A percentile compares a stretch with the other conserved stretches of the same genome.
Evolutionary conservation across 2,113 vertebrate species (phyloP).

Genomic region (Hipposideros armiger): DNA sequence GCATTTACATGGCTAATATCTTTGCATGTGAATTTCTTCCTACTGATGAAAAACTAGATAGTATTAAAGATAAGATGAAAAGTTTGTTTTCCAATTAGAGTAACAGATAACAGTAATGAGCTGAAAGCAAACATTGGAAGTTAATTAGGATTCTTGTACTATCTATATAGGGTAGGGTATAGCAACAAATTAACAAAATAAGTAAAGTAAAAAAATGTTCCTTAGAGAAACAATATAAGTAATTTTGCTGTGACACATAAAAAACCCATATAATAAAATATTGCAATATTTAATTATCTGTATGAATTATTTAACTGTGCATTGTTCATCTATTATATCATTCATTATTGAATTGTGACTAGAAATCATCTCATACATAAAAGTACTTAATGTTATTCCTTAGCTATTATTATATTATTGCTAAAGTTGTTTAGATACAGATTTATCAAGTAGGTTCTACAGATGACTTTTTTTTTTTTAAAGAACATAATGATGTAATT

Average conservation of each 20-base stretch:
- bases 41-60: conserved; percentile 48
- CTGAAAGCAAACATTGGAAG: not conserved
- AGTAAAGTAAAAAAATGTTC: not conserved
- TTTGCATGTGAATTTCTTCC: conserved; percentile 59
- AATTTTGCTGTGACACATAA: not conserved
- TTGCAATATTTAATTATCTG: not conserved
- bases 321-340: not conserved
- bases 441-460: not conserved
- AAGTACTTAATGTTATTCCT: not conserved
- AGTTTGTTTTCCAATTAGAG: conserved; percentile 59
- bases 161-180: not conserved
- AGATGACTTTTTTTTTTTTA: not conserved
- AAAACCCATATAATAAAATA: not conserved
- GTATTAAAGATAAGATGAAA: conserved; percentile 61
- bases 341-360: not conserved
- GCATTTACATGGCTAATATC: conserved; percentile 63
- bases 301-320: not conserved
- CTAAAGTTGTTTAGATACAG: not conserved
- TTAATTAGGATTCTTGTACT: not conserved
- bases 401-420: not conserved
- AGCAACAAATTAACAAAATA: not conserved
- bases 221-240: not conserved
- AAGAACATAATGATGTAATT: not conserved
- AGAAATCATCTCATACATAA: not conserved
- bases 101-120: conserved; percentile 34